Evolutionary conservation across 2,888 invertebrate species (phyloP), one percentile per base, ranked within the genome.

Genomic region (Cremastinae sp.): DNA sequence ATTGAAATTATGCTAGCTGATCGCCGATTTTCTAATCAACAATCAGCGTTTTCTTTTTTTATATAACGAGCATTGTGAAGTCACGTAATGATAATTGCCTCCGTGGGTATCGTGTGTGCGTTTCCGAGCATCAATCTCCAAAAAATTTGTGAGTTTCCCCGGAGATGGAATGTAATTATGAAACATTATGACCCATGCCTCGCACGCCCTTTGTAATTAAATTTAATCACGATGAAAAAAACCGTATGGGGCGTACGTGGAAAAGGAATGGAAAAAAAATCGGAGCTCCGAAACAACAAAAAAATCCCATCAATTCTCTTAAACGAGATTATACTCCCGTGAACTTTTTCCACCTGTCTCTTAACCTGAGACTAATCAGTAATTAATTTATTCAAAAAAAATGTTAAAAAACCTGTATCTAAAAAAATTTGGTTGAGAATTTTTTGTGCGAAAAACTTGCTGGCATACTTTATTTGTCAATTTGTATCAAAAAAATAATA

Each of bases 271-370:
- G 39, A 39, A 58, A 41, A 18, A 41, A 41, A 10, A n/a, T 51
- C 20, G 1, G 9, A 7, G 41, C 39, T 45, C 18, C 28, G 12
- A 18, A 37, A 37, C 39, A 14, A 49, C 37, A 55, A 56, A 61
- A 55, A 59, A 72, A 65, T 68, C 62, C 43, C 75, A 75, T 76
- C 68, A 76, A 76, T 76, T 76, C 56, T 72, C 58, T 56, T 56
- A 64, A 75, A 75, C 75, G 75, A 75, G 75, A 71, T 61, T 61
- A 18, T 12, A 41, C 28, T 22, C 45, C 43, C 39, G 59, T 3
- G 14, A 12, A 43, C 1, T 16, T 16, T 5, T 35, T 14, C 14
- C 35, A 8, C 1, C 39, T 56, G 37, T 37, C 61, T 37, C 45
- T 39, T 39, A 39, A 49, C 51, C 65, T 64, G 62, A 72, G 56